Base-by-base conservation (phyloP, 2,888 invertebrate genomes). In the Cyclophora albipunctata region DNA sequence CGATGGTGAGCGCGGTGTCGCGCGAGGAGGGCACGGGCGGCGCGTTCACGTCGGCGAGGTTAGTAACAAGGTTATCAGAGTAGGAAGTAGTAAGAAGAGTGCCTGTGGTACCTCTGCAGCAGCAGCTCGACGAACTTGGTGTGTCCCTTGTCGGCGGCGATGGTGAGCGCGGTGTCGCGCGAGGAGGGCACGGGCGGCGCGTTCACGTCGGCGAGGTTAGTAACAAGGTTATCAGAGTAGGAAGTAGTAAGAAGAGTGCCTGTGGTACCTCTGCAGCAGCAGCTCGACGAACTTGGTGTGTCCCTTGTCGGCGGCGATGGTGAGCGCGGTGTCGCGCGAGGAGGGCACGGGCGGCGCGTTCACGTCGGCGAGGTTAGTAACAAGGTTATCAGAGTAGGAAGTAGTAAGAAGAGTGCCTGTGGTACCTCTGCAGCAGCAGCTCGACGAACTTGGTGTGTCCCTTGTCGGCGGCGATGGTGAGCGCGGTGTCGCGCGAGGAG, bases 121-220 rank as follows among this genome's bases (percentile, higher is more conserved):
- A 96, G 84, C 48, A 96, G 89, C 82, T 96, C 96, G 34, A 96
- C 96, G 75, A 96, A 96, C 81, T 98, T 93, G 72, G 95, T 95
- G 84, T 99, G 99, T 0, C 99, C 99, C 82, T 99, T 99, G 78
- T 99, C 99, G n/a, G 99, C 98, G 56, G 99, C 99, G 68, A 99
- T 99, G 55, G 99, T 99, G 47, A 99, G 92, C 34, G 99, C 99
- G 4, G 99, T 99, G 86, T 99, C 99, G 48, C 98, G 90, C 3
- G 98, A 98, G 20, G 98, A 97, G 20, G 99, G 99, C 57, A 99
- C 99, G 35, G 99, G 99, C 20, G 98, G 95, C 40, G 99, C 98
- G 89, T 99, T 99, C n/a, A n/a, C n/a, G n/a, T n/a, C n/a, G n/a
- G n/a, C n/a, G n/a, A n/a, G n/a, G n/a, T n/a, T n/a, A n/a, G n/a